phyloP scores from a whole-genome alignment of 2,113 vertebrate species.

The Callipepla californica region DNA sequence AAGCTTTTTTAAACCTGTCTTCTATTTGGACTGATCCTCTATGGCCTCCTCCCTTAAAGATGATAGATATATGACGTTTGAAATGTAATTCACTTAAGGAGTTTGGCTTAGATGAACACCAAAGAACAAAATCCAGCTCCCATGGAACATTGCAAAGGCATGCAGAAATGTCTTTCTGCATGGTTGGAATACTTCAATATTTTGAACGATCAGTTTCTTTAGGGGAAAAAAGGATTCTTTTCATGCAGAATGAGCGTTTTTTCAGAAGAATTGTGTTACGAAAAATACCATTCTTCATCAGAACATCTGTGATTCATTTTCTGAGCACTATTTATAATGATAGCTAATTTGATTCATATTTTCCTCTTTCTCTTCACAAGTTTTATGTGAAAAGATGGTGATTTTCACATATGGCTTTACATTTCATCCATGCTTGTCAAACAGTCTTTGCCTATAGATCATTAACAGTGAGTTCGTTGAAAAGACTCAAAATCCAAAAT shows the following conservation, averaged over 20 bases:
- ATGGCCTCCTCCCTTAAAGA: conserved; percentile 53
- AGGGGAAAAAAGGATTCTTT: conserved; percentile 37
- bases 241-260: conserved; percentile 53
- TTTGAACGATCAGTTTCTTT: conserved; percentile 65
- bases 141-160: conserved; percentile 49
- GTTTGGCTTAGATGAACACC: conserved; percentile 54
- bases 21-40: conserved; percentile 51
- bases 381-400: conserved; percentile 44
- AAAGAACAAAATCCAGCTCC: conserved; percentile 40
- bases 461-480: conserved; percentile 21
- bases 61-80: conserved; percentile 61
- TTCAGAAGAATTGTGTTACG: conserved; percentile 55
- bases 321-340: conserved; percentile 63
- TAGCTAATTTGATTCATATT: conserved; percentile 73
- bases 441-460: conserved; percentile 35
- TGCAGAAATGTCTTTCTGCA: conserved; percentile 62
- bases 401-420: conserved; percentile 52
- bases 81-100: conserved; percentile 46
- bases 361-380: conserved; percentile 53
- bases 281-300: conserved; percentile 41
- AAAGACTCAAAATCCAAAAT: conserved; percentile 2
- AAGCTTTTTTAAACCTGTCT: conserved; percentile 53
- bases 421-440: conserved; percentile 44
- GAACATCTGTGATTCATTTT: conserved; percentile 64
- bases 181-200: conserved; percentile 58